Percentiles rank a stretch among this genome's conserved stretches.
These are phyloP conservation scores for Tyria jacobaeae DNA, from an alignment of 2,888 invertebrate species.

Conservation along the genomic window DNA sequence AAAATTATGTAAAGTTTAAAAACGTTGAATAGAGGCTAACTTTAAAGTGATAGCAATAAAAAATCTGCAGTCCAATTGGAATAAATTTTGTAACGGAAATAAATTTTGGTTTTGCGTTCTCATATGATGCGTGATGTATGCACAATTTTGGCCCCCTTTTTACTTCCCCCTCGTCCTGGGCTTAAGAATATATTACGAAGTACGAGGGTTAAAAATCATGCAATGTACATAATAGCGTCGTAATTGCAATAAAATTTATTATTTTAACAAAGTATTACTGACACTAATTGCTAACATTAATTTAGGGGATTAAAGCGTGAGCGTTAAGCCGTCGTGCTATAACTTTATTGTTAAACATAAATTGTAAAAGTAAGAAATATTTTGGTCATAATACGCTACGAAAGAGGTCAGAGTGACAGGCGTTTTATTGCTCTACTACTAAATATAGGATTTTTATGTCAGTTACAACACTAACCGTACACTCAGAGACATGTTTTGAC, in stretches of 20 bases:
- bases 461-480: background rate
- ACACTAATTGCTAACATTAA: constrained; percentile 49
- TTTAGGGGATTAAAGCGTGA: constrained; percentile 41
- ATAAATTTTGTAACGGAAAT: constrained; percentile 42
- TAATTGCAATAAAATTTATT: constrained; percentile 73
- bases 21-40: background rate
- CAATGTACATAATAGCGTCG: constrained; percentile 70
- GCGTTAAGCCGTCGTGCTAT: constrained; percentile 20
- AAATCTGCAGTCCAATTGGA: constrained; percentile 28
- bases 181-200: constrained; percentile 63
- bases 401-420: constrained; percentile 8
- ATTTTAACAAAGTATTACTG: constrained; percentile 45
- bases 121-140: constrained; percentile 64
- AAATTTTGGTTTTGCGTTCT: constrained; percentile 44
- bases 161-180: constrained; percentile 55
- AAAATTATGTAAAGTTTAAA: too few species aligned
- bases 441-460: constrained; percentile 5
- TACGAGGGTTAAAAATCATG: constrained; percentile 72
- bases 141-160: constrained; percentile 66
- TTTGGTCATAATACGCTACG: constrained; percentile 8
- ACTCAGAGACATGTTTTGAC: too few species aligned
- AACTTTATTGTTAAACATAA: constrained; percentile 12
- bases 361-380: constrained; percentile 10
- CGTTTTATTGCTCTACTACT: constrained; percentile 2
- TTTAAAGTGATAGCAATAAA: constrained; percentile 19